These are phyloP conservation scores for Brachionus koreanus DNA, from an alignment of 1,140 invertebrate species.

Conservation along the genomic window DNA sequence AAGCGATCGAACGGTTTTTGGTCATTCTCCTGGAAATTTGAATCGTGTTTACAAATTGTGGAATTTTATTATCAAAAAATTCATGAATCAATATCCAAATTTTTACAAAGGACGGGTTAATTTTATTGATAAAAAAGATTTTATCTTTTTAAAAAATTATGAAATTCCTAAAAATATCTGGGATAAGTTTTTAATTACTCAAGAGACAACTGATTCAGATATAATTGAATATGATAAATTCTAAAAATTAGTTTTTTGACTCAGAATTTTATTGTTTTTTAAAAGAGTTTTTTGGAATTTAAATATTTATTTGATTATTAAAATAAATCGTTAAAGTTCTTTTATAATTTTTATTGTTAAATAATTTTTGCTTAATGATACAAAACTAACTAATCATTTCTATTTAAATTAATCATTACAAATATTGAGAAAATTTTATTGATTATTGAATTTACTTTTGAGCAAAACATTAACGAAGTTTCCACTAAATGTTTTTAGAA, in stretches of 20 bases:
- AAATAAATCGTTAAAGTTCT: too few species aligned
- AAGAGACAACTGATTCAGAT: background rate
- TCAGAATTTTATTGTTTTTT: background rate
- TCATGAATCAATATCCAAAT: background rate
- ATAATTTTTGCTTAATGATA: too few species aligned
- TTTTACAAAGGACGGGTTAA: background rate
- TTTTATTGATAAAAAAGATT: background rate
- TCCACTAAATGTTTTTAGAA: too few species aligned
- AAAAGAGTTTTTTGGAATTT: background rate
- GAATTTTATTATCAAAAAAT: conserved; percentile 22
- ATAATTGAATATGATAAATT: background rate
- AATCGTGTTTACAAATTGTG: conserved; percentile 19
- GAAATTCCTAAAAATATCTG: background rate
- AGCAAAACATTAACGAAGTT: too few species aligned
- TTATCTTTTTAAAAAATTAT: conserved; percentile 23
- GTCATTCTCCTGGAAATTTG: conserved; percentile 28
- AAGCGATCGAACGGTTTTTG: conserved; percentile 17
- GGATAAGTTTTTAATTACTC: background rate
- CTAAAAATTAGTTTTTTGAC: background rate
- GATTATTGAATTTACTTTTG: too few species aligned
- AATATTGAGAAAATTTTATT: too few species aligned
- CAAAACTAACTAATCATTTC: too few species aligned
- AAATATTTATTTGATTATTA: background rate
- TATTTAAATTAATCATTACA: too few species aligned
- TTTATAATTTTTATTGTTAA: too few species aligned